Base-by-base conservation (phyloP, 2,888 invertebrate genomes). In the Drosophila birchii region DNA sequence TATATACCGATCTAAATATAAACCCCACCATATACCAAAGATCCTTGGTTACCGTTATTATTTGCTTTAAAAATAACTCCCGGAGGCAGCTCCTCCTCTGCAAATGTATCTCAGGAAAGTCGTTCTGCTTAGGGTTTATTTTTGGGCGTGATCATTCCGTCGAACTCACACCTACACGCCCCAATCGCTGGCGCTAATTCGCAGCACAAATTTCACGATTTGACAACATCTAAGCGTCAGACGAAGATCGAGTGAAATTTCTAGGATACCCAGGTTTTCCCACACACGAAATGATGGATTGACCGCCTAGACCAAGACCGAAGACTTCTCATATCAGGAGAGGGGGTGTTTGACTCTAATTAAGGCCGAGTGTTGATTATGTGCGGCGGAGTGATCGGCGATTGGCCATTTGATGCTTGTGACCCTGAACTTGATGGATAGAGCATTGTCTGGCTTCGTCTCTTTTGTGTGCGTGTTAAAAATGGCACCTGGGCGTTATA, bases 401-500 rank as follows among this genome's bases (percentile, higher is more conserved):
- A 43, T 64, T 26, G 58, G 26, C 58, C 49, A 58, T 58, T 58
- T 23, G 49, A 38, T 44, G 61, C 58, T 58, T 16, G 26, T 44
- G 55, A 26, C 68, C 68, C 69, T 69, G 68, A 69, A 56, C 68
- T 69, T 69, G 68, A 69, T 57, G 43, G 75, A 74, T 68, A 36
- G 54, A 36, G 47, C 47, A 18, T 32, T 29, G 47, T 32, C 47
- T 47, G 47, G 29, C 41, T 36, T 32, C 38, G 45, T 26, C 39
- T 29, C 55, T 36, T 34, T 68, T 55, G 67, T 67, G 47, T 53
- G 55, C 49, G 74, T 57, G 64, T 53, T 70, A 36, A 64, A 77
- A 73, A 66, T 62, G 71, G 63, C 68, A 80, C 64, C 54, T 58
- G 66, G 29, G 58, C 74, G 73, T 64, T 73, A 73, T 64, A 58